These are phyloP conservation scores for Lineus longissimus DNA, from an alignment of 1,140 invertebrate genomes.

Conservation along the genomic window DNA sequence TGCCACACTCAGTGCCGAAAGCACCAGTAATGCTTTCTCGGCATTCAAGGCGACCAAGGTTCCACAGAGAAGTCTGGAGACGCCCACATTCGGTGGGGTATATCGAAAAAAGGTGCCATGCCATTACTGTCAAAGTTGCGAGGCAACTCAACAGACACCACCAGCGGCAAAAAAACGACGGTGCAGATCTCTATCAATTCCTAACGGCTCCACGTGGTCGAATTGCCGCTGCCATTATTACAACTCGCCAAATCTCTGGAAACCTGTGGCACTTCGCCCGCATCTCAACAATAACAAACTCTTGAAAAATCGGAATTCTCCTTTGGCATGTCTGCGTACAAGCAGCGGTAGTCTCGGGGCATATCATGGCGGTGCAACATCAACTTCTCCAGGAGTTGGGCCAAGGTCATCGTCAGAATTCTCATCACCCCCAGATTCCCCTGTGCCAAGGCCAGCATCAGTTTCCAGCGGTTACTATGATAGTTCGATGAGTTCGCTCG, in stretches of 20 bases:
- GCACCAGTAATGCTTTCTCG: neutral
- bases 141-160: neutral
- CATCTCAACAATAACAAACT: conserved; percentile 10
- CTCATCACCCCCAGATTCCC: conserved; percentile 6
- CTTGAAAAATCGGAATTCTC: conserved; percentile 7
- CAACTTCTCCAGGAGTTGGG: neutral
- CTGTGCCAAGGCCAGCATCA: conserved; percentile 10
- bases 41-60: neutral
- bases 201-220: neutral
- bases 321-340: neutral
- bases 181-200: conserved; percentile 10
- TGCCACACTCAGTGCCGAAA: too few species aligned
- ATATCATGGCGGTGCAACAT: neutral
- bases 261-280: conserved; percentile 7
- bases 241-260: neutral
- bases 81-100: neutral
- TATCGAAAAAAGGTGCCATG: neutral
- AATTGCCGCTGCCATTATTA: neutral
- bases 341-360: too few species aligned
- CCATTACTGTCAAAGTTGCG: neutral
- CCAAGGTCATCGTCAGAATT: neutral
- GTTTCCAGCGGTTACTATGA: conserved; percentile 11
- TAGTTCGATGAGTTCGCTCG: neutral
- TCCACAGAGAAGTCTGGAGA: conserved; percentile 1
- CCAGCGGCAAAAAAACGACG: conserved; percentile 3